Evolutionary conservation across 92 coral and sea anemone genomes (phyloP), one percentile per base, ranked within the genome.

Genomic region (Zoanthus solanderi): DNA sequence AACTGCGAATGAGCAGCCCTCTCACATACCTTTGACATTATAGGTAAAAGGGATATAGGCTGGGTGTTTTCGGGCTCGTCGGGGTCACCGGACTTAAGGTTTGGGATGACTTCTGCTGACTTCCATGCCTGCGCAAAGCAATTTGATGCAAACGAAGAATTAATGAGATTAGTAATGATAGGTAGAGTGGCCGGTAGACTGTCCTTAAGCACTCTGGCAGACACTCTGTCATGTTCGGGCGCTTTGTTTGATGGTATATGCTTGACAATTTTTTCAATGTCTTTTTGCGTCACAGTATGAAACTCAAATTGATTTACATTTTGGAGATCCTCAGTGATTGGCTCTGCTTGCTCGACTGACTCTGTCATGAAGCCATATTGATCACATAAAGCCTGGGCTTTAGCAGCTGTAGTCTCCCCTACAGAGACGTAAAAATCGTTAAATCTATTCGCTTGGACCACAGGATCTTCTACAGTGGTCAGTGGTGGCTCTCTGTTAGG

Each of bases 351-450:
- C 84, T 23, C 83, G 68, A 50, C 47, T 18, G 42, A 37, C 42
- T 37, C 60, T 15, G 60, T 15, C 18, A 3, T 18, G 17, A 89
- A 84, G 54, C 89, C 89, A 45, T 78, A 32, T 80, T 86, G 44
- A 5, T 86, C 87, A 18, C 83, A 42, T 12, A 90, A 54, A 10
- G 37, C 69, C 71, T 90, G 61, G 7, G 87, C 90, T 73, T 85
- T 90, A 37, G 46, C 48, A 32, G 88, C 83, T 71, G 88, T 63
- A 42, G 50, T 73, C 61, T 46, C 29, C 47, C 93, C 90, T 17
- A 87, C 90, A 31, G 90, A 87, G 45, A 75, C 48, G 45, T 81
- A 91, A 23, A 79, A 87, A 6, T 87, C 81, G 72, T 82, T 87
- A 37, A 79, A 91, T 75, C 71, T 91, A 46, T 81, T 86, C 16